Conservation (phyloP, 2,113 vertebrate species). For the Trematocara stigmaticum region DNA sequence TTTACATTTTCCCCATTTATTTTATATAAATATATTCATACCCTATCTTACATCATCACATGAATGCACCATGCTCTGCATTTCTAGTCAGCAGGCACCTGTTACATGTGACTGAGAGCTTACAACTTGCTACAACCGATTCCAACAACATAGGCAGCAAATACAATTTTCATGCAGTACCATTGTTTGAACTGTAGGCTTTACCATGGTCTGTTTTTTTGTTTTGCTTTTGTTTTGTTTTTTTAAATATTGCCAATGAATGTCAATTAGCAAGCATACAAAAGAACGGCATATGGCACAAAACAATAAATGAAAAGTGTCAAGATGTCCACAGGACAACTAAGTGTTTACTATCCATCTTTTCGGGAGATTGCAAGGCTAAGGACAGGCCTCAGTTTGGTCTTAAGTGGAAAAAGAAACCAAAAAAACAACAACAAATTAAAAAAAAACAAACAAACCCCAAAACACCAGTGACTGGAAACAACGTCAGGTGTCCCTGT, state of each 20-base stretch:
- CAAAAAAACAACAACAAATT: neutral
- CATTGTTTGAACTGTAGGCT: constrained; percentile 87
- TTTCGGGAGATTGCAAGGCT: constrained; percentile 56
- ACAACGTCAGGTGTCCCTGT: constrained; percentile 46
- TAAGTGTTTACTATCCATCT: constrained; percentile 40
- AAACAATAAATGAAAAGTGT: constrained; percentile 50
- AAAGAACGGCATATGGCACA: constrained; percentile 63
- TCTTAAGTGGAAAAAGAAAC: constrained; percentile 28
- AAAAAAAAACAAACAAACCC: neutral
- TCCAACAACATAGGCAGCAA: neutral
- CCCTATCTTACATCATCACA: neutral
- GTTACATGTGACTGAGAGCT: neutral
- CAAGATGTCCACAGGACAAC: constrained; percentile 59
- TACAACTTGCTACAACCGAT: neutral
- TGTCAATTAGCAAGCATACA: constrained; percentile 45
- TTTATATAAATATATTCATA: neutral
- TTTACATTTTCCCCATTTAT: neutral
- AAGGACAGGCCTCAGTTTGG: constrained; percentile 61
- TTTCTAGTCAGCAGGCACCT: neutral
- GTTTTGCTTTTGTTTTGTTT: neutral
- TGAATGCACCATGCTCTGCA: neutral
- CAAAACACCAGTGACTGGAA: constrained; percentile 29
- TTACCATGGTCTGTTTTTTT: constrained; percentile 66
- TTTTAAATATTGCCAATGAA: constrained; percentile 74
- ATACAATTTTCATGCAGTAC: constrained; percentile 61